Evolutionary conservation across 2,113 vertebrate genomes (phyloP), one percentile per base, ranked within the genome.

Genomic region (Nyctibius bracteatus): DNA sequence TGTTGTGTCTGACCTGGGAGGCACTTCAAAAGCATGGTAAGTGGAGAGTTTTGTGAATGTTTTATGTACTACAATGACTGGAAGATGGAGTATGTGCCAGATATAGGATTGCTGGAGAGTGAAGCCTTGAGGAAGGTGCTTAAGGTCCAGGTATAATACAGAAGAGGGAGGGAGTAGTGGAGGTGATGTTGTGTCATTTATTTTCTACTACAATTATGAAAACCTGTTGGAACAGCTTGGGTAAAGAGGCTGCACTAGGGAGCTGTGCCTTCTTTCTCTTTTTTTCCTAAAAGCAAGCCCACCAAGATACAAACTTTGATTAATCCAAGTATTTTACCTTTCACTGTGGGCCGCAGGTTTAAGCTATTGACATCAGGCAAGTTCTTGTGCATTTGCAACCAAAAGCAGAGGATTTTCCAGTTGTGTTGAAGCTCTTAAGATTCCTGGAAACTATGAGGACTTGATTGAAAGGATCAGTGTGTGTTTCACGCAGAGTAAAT

Each of bases 41-140:
- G 35, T 0, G 6, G 39, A 30, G 13, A 27, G 2, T 20, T 86
- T 57, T 47, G 5, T 37, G 30, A 4, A 0, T 31, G 8, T 46
- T 78, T 74, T 1, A 2, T 20, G 5, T 16, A 1, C 3, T 2
- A 0, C 1, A 1, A 0, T 14, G 63, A 7, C 10, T 49, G 20
- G 67, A 21, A n/a, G 20, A 2, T 18, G 14, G 46, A 5, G 5
- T 9, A 4, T 82, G 19, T 33, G 30, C 10, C 21, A 55, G 65
- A 4, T 13, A 3, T 1, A 31, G 74, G 14, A 16, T 88, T 63
- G 17, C 6, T 77, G 44, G 19, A 59, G 47, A 4, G 22, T 5
- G 20, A 14, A 24, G 28, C 2, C 9, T 78, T n/a, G 23, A 55
- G 39, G 30, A 15, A 14, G 23, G 1, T 15, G 8, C 14, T 86